Percentiles rank a stretch among this genome's conserved stretches.
These are phyloP conservation scores for Hyposoter didymator DNA, from an alignment of 2,888 invertebrate genomes.

Conservation along the genomic window DNA sequence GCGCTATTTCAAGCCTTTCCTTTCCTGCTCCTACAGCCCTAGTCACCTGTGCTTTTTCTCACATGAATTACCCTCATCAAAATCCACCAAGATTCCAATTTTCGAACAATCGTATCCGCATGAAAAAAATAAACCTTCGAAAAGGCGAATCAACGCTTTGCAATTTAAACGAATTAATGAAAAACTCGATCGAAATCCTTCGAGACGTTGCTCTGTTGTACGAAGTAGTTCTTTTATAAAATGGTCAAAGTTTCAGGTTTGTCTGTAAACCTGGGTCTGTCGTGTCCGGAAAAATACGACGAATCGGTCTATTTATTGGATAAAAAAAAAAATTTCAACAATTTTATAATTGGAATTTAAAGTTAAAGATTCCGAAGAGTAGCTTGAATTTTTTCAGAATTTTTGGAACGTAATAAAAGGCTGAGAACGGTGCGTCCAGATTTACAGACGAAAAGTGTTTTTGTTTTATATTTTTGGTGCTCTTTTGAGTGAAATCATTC, in stretches of 20 bases:
- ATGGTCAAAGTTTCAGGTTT: neutral
- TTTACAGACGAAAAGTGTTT: too few relatives aligned
- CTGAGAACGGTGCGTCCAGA: too few relatives aligned
- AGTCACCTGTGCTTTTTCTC: slow-evolving; percentile 79
- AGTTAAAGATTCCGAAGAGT: too few relatives aligned
- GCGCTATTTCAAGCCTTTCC: slow-evolving; percentile 17
- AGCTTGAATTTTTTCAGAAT: too few relatives aligned
- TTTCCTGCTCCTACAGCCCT: slow-evolving; percentile 69
- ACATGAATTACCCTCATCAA: slow-evolving; percentile 79
- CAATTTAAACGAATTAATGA: neutral
- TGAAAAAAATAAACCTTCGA: neutral
- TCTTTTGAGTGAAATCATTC: neutral
- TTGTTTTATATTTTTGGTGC: neutral
- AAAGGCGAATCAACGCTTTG: neutral
- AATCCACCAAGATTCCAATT: neutral
- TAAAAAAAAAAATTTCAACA: too few relatives aligned
- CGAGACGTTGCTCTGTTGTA: too few relatives aligned
- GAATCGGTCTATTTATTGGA: too few relatives aligned
- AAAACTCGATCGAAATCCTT: too few relatives aligned
- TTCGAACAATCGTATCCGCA: neutral
- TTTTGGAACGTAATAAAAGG: too few relatives aligned
- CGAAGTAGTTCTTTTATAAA: neutral
- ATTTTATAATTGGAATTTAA: too few relatives aligned
- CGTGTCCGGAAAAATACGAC: too few relatives aligned
- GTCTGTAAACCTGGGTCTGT: too few relatives aligned